phyloP scores from a whole-genome alignment of 2,113 vertebrate genomes.

The Vidua chalybeata region DNA sequence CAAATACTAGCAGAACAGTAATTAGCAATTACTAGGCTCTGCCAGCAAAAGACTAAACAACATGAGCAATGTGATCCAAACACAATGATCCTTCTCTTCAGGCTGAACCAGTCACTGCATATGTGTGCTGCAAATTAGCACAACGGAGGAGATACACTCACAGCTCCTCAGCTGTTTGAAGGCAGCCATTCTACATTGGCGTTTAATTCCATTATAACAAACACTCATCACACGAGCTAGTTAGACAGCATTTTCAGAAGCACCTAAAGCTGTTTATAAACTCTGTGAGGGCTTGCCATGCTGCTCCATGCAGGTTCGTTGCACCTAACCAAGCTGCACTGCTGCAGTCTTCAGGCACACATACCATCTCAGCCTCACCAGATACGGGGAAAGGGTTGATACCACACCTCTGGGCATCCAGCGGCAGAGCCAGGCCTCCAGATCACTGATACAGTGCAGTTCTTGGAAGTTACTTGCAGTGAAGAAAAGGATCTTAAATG shows the following conservation, averaged over 20 bases:
- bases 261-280: background rate
- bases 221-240: background rate
- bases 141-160: fast-evolving
- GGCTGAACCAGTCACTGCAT: background rate
- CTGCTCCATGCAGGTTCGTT: background rate
- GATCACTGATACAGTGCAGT: background rate
- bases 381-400: fast-evolving
- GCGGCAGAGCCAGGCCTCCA: background rate
- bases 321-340: background rate
- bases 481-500: background rate
- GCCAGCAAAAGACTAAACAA: background rate
- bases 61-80: background rate
- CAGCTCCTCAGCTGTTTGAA: background rate
- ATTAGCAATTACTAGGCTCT: background rate
- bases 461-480: background rate
- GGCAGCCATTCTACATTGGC: background rate
- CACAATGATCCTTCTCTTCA: background rate
- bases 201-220: background rate
- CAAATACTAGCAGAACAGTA: background rate
- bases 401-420: no score
- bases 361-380: fast-evolving
- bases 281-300: fast-evolving
- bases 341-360: fast-evolving
- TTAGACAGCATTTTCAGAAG: background rate
- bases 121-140: background rate